A percentile compares a stretch with the other conserved stretches of the same genome.
phyloP scores from a whole-genome alignment of 2,113 vertebrate species.

The Xiphias gladius region DNA sequence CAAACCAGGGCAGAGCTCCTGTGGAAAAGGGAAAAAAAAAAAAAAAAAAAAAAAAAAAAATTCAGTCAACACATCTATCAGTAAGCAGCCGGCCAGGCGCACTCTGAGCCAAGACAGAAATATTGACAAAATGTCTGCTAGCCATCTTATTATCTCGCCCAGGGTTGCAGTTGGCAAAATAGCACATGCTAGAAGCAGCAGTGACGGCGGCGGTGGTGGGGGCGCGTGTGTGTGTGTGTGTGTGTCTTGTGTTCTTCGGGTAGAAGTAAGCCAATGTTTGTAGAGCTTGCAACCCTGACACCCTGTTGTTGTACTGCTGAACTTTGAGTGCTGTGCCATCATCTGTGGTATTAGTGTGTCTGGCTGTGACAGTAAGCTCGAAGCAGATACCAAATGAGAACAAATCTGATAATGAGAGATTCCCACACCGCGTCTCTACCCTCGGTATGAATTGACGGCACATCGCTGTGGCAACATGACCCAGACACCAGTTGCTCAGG shows the following conservation, averaged over 20 bases:
- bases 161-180: slow-evolving; percentile 74
- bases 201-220: slow-evolving; percentile 9
- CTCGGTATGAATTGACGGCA: slow-evolving; percentile 11
- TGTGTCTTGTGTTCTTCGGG: slow-evolving; percentile 47
- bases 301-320: slow-evolving; percentile 59
- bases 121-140: slow-evolving; percentile 81
- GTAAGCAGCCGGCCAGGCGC: slow-evolving; percentile 76
- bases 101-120: slow-evolving; percentile 83
- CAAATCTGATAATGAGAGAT: slow-evolving; percentile 52
- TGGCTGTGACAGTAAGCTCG: slow-evolving; percentile 44
- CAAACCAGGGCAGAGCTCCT: slow-evolving; percentile 52
- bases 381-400: slow-evolving; percentile 56
- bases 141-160: slow-evolving; percentile 77
- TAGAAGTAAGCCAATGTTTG: slow-evolving; percentile 65
- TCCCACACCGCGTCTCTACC: slow-evolving; percentile 27
- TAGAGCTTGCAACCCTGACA: slow-evolving; percentile 46
- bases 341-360: slow-evolving; percentile 57
- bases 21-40: slow-evolving; percentile 26
- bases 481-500: slow-evolving; percentile 41
- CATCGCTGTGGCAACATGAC: slow-evolving; percentile 49
- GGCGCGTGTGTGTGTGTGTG: background rate
- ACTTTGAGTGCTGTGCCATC: slow-evolving; percentile 57
- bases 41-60: slow-evolving; percentile 53
- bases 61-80: slow-evolving; percentile 80
- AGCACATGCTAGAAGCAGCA: slow-evolving; percentile 69